phyloP scores from a whole-genome alignment of 2,888 invertebrate genomes.

The Drosophila borealis region DNA sequence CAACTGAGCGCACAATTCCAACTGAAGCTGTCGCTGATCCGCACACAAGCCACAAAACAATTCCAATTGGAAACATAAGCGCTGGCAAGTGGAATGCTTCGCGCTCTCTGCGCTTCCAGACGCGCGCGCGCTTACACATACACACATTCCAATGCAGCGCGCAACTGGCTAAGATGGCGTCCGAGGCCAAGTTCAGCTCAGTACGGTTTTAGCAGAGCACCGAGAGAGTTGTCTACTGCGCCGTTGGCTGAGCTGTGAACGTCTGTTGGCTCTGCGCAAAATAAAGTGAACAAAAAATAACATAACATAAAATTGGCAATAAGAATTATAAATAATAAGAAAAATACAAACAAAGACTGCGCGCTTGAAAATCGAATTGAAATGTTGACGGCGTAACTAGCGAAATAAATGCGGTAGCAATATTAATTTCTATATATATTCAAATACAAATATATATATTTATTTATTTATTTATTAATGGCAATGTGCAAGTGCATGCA shows the following conservation, averaged over 20 bases:
- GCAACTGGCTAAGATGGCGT: slow-evolving; percentile 84
- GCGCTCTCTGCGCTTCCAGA: slow-evolving; percentile 41
- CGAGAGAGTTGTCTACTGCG: slow-evolving; percentile 78
- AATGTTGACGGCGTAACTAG: slow-evolving; percentile 64
- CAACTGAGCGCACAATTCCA: slow-evolving; percentile 65
- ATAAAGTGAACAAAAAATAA: slow-evolving; percentile 32
- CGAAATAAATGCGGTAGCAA: slow-evolving; percentile 33
- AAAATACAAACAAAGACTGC: slow-evolving; percentile 10
- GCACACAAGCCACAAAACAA: slow-evolving; percentile 6
- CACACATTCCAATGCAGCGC: slow-evolving; percentile 47
- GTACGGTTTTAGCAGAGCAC: slow-evolving; percentile 81
- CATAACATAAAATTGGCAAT: slow-evolving; percentile 27
- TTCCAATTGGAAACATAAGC: slow-evolving; percentile 57
- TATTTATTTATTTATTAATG: slow-evolving; percentile 37
- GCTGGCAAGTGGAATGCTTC: slow-evolving; percentile 33
- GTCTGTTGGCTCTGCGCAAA: slow-evolving; percentile 72
- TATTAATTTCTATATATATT: slow-evolving; percentile 8
- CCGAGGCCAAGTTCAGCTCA: slow-evolving; percentile 82
- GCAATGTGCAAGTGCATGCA: slow-evolving; percentile 69
- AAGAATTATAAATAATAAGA: slow-evolving; percentile 25
- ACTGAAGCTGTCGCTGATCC: slow-evolving; percentile 69
- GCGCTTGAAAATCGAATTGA: slow-evolving; percentile 58
- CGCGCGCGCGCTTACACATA: not conserved
- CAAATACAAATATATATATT: slow-evolving; percentile 10
- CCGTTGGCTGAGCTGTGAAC: slow-evolving; percentile 49